These are phyloP conservation scores for Eremobia ochroleuca DNA, from an alignment of 2,888 invertebrate genomes.

Conservation along the genomic window DNA sequence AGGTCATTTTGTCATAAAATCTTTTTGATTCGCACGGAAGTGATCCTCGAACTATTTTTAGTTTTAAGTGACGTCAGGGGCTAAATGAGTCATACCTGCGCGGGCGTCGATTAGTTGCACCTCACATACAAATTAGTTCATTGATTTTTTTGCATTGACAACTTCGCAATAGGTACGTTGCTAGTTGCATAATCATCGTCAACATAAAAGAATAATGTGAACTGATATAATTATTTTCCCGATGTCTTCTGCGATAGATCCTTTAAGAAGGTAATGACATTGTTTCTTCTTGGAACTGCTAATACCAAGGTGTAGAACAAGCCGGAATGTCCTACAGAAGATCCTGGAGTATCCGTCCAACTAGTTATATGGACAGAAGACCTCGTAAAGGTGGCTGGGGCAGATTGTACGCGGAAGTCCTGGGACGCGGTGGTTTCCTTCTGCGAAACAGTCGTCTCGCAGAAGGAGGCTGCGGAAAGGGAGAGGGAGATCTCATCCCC, in stretches of 20 bases:
- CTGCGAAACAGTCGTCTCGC: no score
- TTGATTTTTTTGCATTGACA: conserved; percentile 51
- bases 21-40: conserved; percentile 51
- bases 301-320: neutral
- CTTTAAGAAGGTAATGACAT: neutral
- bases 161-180: neutral
- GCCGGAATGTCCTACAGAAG: neutral
- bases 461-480: no score
- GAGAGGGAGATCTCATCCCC: no score
- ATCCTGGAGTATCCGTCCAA: neutral
- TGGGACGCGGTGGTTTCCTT: no score
- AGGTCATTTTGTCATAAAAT: conserved; percentile 1
- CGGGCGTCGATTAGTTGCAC: conserved; percentile 53
- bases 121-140: conserved; percentile 65
- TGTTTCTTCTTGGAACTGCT: neutral
- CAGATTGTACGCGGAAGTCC: no score
- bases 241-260: neutral
- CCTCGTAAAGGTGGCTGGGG: no score
- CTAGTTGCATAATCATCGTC: neutral
- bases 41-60: conserved; percentile 60
- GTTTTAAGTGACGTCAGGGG: conserved; percentile 53
- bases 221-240: neutral
- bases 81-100: conserved; percentile 53
- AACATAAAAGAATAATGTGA: neutral
- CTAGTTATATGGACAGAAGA: neutral